Evolutionary conservation across 2,888 invertebrate genomes (phyloP), one percentile per base, ranked within the genome.

Genomic region (Caenorhabditis wallacei): DNA sequence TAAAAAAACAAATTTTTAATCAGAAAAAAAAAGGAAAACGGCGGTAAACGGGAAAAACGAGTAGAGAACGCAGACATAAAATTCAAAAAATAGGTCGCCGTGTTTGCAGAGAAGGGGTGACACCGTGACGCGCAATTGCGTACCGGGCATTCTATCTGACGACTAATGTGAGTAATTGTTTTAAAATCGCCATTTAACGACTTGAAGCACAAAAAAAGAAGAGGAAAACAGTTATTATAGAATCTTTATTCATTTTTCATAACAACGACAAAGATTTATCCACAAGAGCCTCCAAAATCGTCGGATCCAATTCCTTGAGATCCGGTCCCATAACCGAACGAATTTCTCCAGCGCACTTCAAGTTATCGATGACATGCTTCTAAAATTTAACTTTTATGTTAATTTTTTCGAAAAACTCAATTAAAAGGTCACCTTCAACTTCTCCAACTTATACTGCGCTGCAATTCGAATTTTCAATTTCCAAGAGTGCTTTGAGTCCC

Each of bases 51-150:
- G 2, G 10, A 46, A 61, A 61, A 71, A 51, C 30, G 43, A n/a
- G 51, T 51, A 30, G 24, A 61, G 26, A 48, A 59, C 18, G 2
- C 26, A 30, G 16, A 13, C 7, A 18, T 48, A 48, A 57, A n/a
- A n/a, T n/a, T 76, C 68, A 24, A 76, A 76, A 68, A 40, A 13
- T n/a, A 3, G 59, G 48, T 13, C 53, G 64, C 30, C 40, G 75
- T 76, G 75, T 76, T 76, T 76, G 75, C 75, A 18, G 56, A 75
- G 8, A n/a, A 22, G 13, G 18, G 16, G 43, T 40, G 8, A 46
- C 56, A 69, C 70, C 46, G 30, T 16, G n/a, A 63, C 72, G 72
- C 26, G 54, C 53, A 63, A 43, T 2, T 40, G 40, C 40, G 40
- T 40, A 40, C 40, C 5, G 2, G 5, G 40, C 40, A 13, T 40